Evolutionary conservation across 1,140 invertebrate species (phyloP).

Genomic region (Drosophila miranda): DNA sequence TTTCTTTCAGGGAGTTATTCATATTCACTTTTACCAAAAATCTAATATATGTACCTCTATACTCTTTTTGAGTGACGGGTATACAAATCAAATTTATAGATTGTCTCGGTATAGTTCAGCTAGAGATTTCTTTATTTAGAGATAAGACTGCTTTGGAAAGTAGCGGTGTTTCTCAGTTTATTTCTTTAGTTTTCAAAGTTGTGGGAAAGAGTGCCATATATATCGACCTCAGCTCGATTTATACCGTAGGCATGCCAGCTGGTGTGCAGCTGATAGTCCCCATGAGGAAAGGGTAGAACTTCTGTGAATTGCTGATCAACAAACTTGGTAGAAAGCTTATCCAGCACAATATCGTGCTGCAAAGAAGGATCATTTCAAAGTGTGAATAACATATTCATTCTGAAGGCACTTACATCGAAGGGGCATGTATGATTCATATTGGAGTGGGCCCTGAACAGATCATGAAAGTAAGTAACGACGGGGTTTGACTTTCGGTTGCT

Average conservation of each 20-base stretch:
- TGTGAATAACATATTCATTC: not conserved
- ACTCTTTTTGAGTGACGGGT: too few relatives aligned
- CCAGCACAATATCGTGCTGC: conserved; percentile 19
- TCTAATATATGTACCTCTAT: too few relatives aligned
- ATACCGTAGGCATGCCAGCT: not conserved
- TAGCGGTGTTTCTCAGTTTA: too few relatives aligned
- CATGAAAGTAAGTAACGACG: conserved; percentile 3
- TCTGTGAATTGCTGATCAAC: conserved; percentile 7
- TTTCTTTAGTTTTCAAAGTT: too few relatives aligned
- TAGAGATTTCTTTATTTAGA: too few relatives aligned
- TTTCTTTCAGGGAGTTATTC: too few relatives aligned
- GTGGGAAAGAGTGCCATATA: not conserved
- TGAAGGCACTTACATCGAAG: conserved; percentile 3
- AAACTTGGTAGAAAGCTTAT: conserved; percentile 1
- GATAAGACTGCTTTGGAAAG: too few relatives aligned
- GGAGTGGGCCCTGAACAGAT: not conserved
- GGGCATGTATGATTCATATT: conserved; percentile 32
- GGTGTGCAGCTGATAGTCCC: conserved; percentile 2
- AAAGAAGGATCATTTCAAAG: too few relatives aligned
- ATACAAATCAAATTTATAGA: too few relatives aligned
- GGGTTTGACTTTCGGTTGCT: not conserved
- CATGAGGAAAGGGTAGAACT: conserved; percentile 5
- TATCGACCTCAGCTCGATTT: not conserved
- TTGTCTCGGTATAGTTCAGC: too few relatives aligned
- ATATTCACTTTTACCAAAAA: too few relatives aligned